phyloP scores from a whole-genome alignment of 2,888 invertebrate genomes.

The Germaria angustata region DNA sequence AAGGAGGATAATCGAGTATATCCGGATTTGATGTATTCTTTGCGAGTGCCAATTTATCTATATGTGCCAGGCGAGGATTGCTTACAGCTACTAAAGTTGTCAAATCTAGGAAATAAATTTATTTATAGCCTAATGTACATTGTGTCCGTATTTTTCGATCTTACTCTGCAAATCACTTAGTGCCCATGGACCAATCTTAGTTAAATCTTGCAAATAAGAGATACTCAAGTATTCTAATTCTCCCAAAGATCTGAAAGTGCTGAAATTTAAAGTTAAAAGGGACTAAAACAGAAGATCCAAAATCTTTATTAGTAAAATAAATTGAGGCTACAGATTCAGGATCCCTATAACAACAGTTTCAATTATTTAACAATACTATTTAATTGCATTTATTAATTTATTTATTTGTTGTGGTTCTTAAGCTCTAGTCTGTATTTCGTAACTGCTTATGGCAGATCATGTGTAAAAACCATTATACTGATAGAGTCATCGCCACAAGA shows the following conservation, averaged over 20 bases:
- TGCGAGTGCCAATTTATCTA: slow-evolving; percentile 84
- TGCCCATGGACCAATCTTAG: slow-evolving; percentile 81
- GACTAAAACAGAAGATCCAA: neutral
- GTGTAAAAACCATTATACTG: too few relatives aligned
- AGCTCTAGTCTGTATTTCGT: too few relatives aligned
- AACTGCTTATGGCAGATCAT: too few relatives aligned
- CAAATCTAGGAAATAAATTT: slow-evolving; percentile 75
- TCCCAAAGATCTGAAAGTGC: slow-evolving; percentile 84
- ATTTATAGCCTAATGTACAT: neutral
- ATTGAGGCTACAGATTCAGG: too few relatives aligned
- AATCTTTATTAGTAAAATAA: too few relatives aligned
- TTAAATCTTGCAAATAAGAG: slow-evolving; percentile 84
- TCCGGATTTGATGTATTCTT: slow-evolving; percentile 80
- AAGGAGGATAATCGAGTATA: slow-evolving; percentile 83
- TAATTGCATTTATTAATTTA: too few relatives aligned
- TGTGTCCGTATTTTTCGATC: neutral
- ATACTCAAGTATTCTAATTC: slow-evolving; percentile 85
- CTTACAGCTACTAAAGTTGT: slow-evolving; percentile 83
- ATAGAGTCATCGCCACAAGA: too few relatives aligned
- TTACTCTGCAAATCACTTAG: slow-evolving; percentile 82
- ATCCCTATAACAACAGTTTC: too few relatives aligned
- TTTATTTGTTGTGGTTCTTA: too few relatives aligned
- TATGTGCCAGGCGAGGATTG: slow-evolving; percentile 83
- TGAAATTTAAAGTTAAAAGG: slow-evolving; percentile 75
- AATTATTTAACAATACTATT: too few relatives aligned